Evolutionary conservation across 1,140 invertebrate species (phyloP).

Genomic region (Trinorchestia longiramus): DNA sequence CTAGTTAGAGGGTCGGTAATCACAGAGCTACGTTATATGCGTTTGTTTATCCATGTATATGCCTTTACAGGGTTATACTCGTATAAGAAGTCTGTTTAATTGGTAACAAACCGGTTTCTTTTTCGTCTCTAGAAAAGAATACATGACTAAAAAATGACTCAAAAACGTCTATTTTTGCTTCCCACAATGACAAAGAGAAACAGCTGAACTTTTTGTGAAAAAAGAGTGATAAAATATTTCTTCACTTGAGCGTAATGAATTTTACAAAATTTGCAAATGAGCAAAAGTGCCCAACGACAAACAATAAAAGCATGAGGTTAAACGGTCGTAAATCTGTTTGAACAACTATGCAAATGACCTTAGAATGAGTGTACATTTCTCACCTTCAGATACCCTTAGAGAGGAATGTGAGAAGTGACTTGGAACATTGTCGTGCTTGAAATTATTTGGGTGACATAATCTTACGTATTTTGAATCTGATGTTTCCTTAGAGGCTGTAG

Average conservation of each 20-base stretch:
- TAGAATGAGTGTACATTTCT: neutral
- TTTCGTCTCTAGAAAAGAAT: neutral
- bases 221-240: neutral
- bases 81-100: neutral
- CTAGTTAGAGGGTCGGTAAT: neutral
- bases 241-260: neutral
- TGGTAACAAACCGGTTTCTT: neutral
- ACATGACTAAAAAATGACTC: neutral
- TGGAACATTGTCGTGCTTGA: too few relatives aligned
- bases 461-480: too few relatives aligned
- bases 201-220: neutral
- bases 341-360: neutral
- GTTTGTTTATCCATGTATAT: neutral
- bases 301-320: neutral
- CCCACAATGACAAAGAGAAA: neutral
- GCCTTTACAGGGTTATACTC: neutral
- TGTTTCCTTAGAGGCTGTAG: too few relatives aligned
- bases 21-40: neutral
- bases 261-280: neutral
- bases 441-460: too few relatives aligned
- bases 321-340: neutral
- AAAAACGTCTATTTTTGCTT: neutral
- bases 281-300: neutral
- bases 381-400: too few relatives aligned
- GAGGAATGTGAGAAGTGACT: too few relatives aligned